Evolutionary conservation across 2,888 invertebrate species (phyloP).

Genomic region (Cataglyphis albicans): DNA sequence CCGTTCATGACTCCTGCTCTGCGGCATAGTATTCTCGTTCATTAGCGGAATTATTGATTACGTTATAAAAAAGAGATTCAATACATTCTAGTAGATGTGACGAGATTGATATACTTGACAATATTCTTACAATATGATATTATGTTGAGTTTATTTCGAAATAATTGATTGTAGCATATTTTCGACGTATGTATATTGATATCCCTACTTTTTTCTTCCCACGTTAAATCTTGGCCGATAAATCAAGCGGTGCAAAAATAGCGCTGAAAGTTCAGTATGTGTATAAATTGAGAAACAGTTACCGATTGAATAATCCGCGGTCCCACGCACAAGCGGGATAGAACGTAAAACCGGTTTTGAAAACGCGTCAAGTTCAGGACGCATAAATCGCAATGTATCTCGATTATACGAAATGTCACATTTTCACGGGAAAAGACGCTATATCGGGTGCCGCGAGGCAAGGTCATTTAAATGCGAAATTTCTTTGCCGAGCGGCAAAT

Average conservation of each 20-base stretch:
- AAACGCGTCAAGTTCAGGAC: conserved; percentile 61
- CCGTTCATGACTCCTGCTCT: neutral
- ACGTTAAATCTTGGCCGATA: neutral
- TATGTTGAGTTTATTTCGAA: neutral
- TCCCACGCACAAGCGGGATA: conserved; percentile 24
- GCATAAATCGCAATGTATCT: conserved; percentile 44
- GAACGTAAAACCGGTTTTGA: conserved; percentile 60
- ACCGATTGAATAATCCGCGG: conserved; percentile 48
- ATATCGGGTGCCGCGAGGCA: conserved; percentile 42
- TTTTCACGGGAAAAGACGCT: conserved; percentile 23
- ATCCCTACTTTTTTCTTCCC: neutral
- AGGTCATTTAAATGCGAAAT: conserved; percentile 58
- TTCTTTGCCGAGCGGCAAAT: conserved; percentile 61
- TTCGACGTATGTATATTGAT: neutral
- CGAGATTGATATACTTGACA: neutral
- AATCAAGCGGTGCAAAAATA: conserved; percentile 14
- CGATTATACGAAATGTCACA: conserved; percentile 44
- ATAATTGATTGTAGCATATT: neutral
- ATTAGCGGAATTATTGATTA: neutral
- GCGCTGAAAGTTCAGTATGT: conserved; percentile 11
- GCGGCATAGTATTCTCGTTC: neutral
- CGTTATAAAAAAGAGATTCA: neutral
- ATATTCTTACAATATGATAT: neutral
- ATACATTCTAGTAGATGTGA: neutral
- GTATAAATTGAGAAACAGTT: conserved; percentile 40